These are phyloP conservation scores for Carassius gibelio DNA, from an alignment of 2,113 vertebrate genomes.

Conservation along the genomic window DNA sequence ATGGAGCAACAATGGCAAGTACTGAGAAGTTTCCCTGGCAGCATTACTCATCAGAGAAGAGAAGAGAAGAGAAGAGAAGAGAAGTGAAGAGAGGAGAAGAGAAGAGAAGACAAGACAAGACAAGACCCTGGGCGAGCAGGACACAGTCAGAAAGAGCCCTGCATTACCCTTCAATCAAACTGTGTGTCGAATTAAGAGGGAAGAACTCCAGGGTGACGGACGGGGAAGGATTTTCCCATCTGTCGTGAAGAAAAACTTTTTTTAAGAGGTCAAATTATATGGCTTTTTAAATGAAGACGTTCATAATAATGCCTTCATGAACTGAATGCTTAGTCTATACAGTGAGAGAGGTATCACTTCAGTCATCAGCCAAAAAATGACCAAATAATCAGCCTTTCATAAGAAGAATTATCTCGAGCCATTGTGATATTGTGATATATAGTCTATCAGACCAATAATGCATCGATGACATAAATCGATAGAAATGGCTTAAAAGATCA, in stretches of 20 bases:
- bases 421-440: too few relatives aligned
- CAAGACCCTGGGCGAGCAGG: constrained; percentile 18
- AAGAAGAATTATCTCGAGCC: not conserved
- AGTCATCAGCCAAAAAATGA: too few relatives aligned
- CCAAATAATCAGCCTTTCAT: too few relatives aligned
- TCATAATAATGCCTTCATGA: not conserved
- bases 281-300: not conserved
- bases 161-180: constrained; percentile 27
- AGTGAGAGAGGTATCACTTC: not conserved
- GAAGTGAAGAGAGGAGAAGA: not conserved
- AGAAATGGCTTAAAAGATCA: not conserved
- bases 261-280: too few relatives aligned
- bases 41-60: constrained; percentile 38
- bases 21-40: constrained; percentile 27
- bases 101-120: not conserved
- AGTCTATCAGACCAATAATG: not conserved
- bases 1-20: constrained; percentile 31
- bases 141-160: constrained; percentile 23
- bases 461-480: too few relatives aligned
- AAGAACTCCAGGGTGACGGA: constrained; percentile 28
- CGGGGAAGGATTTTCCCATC: constrained; percentile 48
- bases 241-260: not conserved
- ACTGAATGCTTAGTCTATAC: not conserved
- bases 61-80: not conserved
- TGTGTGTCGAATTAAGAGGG: not conserved